Percentiles rank a stretch among this genome's conserved stretches.
Conservation (phyloP, 2,797 vertebrate genomes). For the Poeciliopsis turneri region DNA sequence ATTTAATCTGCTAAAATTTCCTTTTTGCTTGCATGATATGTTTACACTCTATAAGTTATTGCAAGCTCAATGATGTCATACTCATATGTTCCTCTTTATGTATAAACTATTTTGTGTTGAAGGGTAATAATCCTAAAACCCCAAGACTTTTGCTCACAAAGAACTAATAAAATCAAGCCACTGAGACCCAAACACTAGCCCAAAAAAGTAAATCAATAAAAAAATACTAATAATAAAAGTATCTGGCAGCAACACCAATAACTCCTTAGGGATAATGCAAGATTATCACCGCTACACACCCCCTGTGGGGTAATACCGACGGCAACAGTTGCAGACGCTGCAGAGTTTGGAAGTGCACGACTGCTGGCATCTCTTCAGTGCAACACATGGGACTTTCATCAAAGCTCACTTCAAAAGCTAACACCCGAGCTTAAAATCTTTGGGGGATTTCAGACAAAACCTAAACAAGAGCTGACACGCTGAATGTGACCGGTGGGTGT, state of each 20-base stretch:
- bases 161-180: slow-evolving; percentile 55
- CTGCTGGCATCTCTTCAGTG: slow-evolving; percentile 47
- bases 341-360: slow-evolving; percentile 43
- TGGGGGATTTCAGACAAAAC: slow-evolving; percentile 38
- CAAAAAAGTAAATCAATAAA: background rate
- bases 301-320: slow-evolving; percentile 24
- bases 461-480: slow-evolving; percentile 41
- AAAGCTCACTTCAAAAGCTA: slow-evolving; percentile 66
- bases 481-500: slow-evolving; percentile 42
- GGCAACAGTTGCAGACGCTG: slow-evolving; percentile 31
- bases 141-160: slow-evolving; percentile 26
- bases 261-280: slow-evolving; percentile 47
- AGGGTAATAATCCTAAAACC: slow-evolving; percentile 16
- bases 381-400: slow-evolving; percentile 61
- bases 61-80: slow-evolving; percentile 31
- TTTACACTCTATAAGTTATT: slow-evolving; percentile 38
- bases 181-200: slow-evolving; percentile 48
- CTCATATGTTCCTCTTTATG: slow-evolving; percentile 30
- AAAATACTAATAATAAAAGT: slow-evolving; percentile 50
- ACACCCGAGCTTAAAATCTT: slow-evolving; percentile 47
- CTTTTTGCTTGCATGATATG: background rate
- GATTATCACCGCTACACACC: slow-evolving; percentile 49
- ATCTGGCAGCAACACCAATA: slow-evolving; percentile 57
- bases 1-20: slow-evolving; percentile 24
- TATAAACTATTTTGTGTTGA: slow-evolving; percentile 33